These are phyloP conservation scores for Chitala chitala DNA, from an alignment of 2,113 vertebrate genomes.

Conservation along the genomic window DNA sequence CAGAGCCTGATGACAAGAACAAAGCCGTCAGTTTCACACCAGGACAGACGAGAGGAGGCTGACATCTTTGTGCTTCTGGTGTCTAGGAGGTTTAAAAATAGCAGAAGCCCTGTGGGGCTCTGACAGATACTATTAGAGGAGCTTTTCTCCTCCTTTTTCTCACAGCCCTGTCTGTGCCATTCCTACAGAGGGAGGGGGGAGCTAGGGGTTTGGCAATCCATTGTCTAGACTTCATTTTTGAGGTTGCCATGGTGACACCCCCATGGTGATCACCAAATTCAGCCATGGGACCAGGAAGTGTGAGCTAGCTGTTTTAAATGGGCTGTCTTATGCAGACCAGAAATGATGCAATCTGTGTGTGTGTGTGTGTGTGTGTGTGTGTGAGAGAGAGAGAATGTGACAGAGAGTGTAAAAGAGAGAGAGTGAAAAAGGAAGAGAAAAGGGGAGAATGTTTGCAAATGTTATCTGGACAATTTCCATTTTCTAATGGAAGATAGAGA, in stretches of 20 bases:
- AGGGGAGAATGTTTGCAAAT: not conserved
- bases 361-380: not conserved
- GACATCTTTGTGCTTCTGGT: slow-evolving; percentile 9
- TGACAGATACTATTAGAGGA: not conserved
- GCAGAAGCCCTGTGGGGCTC: not conserved
- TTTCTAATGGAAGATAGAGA: not conserved
- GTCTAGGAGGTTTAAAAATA: slow-evolving; percentile 15
- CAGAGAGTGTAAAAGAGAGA: not conserved
- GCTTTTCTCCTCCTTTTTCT: slow-evolving; percentile 7
- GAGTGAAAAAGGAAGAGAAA: not conserved
- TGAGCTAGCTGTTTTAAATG: not conserved
- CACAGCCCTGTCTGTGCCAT: not conserved
- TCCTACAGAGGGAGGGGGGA: not conserved
- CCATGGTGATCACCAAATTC: not conserved
- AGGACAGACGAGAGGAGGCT: slow-evolving; percentile 9
- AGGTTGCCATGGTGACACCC: not conserved
- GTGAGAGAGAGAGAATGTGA: not conserved
- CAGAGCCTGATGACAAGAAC: slow-evolving; percentile 7
- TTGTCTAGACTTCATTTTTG: not conserved
- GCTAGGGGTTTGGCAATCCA: not conserved
- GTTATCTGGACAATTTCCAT: not conserved
- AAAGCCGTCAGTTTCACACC: slow-evolving; percentile 3
- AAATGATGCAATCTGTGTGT: too few relatives aligned
- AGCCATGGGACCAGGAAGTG: not conserved
- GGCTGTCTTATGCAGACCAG: not conserved